Base-by-base conservation (phyloP, 1,140 invertebrate species). In the Proales similis region DNA sequence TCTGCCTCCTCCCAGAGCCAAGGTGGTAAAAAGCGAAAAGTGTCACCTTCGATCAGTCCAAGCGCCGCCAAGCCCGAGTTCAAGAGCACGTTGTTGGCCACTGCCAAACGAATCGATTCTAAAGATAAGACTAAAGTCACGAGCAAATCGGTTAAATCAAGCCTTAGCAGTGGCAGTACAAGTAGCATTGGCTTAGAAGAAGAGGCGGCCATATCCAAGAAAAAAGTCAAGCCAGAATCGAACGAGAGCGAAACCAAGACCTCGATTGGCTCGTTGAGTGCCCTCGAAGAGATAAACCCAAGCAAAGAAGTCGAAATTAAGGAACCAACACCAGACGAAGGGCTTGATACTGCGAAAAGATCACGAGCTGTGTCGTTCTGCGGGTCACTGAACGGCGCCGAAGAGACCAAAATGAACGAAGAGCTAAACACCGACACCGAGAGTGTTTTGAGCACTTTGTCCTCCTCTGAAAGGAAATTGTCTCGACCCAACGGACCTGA, bases 161-260 rank as follows among this genome's bases (percentile, higher is more conserved):
- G 33, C 19, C 24, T 57, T 20, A 57, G 51, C 17, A 42, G 36
- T 14, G 51, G 38, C 19, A 57, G 51, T 57, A 42, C 26, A 19
- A 57, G 51, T 39, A 57, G 51, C 20, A 57, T 57, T 42, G 51
- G 51, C 17, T 22, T 29, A 3, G 36, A 57, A 38, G 51, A 57
- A 4, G 51, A 57, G 19, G 27, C 51, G 19, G 29, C 45, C 7
- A 57, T 42, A 17, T 42, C 45, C 11, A 57, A 26, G 2, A 57
- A 14, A 12, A 57, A 42, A 4, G 45, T 57, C 19, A 57, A 57
- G 17, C 27, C 33, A 9, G 51, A 57, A 17, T 42, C 51, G 19
- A 26, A 46, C 9, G 27, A 46, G 24, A 46, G 24, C 27, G 20
- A 46, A 46, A 46, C 5, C n/a, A n/a, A n/a, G n/a, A n/a, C n/a